Percentiles rank a stretch among this genome's conserved stretches.
These are phyloP conservation scores for Clarias magur DNA, from an alignment of 2,113 vertebrate genomes.

Conservation along the genomic window DNA sequence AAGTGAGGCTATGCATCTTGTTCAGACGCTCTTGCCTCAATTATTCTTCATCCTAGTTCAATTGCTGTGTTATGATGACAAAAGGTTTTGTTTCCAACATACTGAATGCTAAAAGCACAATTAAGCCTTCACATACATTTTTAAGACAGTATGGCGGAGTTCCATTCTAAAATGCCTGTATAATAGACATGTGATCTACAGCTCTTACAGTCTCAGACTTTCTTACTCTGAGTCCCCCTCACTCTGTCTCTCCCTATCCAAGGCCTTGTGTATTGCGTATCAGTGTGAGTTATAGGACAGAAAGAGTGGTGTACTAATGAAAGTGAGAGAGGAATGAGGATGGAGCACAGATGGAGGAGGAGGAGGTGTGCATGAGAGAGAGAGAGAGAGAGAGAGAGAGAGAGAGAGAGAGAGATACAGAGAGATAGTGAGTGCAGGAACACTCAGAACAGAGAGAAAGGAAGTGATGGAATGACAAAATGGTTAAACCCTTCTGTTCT, in stretches of 20 bases:
- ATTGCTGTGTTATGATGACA: background rate
- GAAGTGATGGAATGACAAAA: constrained; percentile 60
- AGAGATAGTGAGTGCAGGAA: constrained; percentile 59
- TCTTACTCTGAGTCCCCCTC: background rate
- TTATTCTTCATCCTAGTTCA: background rate
- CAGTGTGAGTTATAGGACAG: constrained; percentile 19
- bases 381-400: constrained; percentile 10
- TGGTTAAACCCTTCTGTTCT: background rate
- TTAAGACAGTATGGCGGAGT: background rate
- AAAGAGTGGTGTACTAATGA: constrained; percentile 13
- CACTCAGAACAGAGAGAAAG: constrained; percentile 61
- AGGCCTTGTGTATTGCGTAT: background rate
- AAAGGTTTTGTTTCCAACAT: background rate
- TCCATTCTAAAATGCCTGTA: background rate
- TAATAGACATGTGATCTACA: background rate
- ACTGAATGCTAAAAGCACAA: background rate
- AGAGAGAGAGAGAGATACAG: background rate
- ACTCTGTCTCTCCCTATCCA: background rate
- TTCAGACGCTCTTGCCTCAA: background rate
- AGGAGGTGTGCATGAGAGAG: too few species aligned
- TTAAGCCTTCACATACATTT: background rate
- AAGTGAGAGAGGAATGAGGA: constrained; percentile 10
- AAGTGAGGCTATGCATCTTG: background rate
- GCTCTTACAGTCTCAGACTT: background rate
- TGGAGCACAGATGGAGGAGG: constrained; percentile 18